Conservation (phyloP, 2,797 vertebrate species). For the Triplophysa yarkandensis region DNA sequence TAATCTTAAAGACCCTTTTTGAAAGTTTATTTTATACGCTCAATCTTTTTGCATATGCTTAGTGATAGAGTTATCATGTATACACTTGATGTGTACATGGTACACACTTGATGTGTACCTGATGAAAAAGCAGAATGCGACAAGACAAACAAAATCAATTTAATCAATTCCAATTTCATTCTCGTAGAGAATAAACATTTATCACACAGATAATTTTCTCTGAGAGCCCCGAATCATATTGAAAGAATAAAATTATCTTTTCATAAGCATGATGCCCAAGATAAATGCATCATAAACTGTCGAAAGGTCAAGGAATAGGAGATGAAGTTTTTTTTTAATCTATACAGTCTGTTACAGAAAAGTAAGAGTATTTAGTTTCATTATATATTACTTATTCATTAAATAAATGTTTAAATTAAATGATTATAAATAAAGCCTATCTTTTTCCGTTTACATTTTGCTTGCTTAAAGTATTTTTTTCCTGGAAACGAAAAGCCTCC, state of each 20-base stretch:
- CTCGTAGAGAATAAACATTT: conserved; percentile 9
- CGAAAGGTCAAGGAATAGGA: too few species aligned
- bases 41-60: too few species aligned
- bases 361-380: too few species aligned
- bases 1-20: background rate
- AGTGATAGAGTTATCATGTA: background rate
- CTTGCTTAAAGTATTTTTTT: too few species aligned
- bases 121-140: background rate
- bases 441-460: too few species aligned
- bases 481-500: too few species aligned
- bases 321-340: too few species aligned
- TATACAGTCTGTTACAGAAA: too few species aligned
- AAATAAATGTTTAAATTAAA: too few species aligned
- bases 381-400: too few species aligned
- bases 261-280: background rate
- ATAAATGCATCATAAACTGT: background rate
- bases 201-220: conserved; percentile 52
- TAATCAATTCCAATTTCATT: conserved; percentile 31
- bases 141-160: conserved; percentile 41
- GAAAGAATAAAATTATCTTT: conserved; percentile 26
- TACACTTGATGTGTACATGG: background rate
- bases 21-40: background rate
- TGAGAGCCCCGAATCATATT: conserved; percentile 20
- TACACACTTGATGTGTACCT: background rate
- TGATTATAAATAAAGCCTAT: too few species aligned